phyloP scores from a whole-genome alignment of 30 jellyfish, hydroid and myxozoan genomes.

The Hydractinia symbiolongicarpus region DNA sequence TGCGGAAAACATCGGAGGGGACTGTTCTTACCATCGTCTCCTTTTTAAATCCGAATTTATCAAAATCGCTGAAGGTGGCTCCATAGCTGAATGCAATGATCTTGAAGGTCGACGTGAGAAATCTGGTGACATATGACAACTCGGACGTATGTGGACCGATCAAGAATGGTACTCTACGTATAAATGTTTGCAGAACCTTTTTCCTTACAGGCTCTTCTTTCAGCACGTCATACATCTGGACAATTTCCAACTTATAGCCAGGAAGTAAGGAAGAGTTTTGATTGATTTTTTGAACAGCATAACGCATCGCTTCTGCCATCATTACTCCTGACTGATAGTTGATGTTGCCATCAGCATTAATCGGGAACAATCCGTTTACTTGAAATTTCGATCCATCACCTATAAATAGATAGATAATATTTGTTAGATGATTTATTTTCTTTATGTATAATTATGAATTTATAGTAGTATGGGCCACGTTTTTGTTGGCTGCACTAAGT shows the following conservation, averaged over 20 bases:
- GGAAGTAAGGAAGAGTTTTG: slow-evolving; percentile 40
- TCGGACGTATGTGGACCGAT: slow-evolving; percentile 39
- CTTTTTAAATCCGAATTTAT: neutral
- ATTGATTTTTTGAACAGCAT: slow-evolving; percentile 35
- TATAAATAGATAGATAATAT: no score
- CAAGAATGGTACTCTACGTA: slow-evolving; percentile 25
- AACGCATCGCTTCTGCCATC: slow-evolving; percentile 26
- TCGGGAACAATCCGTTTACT: slow-evolving; percentile 27
- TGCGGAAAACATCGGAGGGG: slow-evolving; percentile 69
- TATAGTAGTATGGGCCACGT: no score
- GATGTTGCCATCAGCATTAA: neutral
- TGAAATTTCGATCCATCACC: neutral
- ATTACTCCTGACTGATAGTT: slow-evolving; percentile 19
- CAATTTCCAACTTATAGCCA: slow-evolving; percentile 41
- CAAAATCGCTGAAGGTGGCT: slow-evolving; percentile 55
- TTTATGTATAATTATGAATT: no score
- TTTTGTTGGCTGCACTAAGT: no score
- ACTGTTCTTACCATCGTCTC: slow-evolving; percentile 66
- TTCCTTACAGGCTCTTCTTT: slow-evolving; percentile 5
- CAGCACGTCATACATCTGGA: neutral
- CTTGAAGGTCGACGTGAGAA: slow-evolving; percentile 20
- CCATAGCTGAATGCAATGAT: slow-evolving; percentile 50
- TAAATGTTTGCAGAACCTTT: slow-evolving; percentile 22
- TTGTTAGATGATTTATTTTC: no score
- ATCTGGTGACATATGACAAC: slow-evolving; percentile 19